phyloP scores from a whole-genome alignment of 2,797 vertebrate genomes.

The Peromyscus attwateri region DNA sequence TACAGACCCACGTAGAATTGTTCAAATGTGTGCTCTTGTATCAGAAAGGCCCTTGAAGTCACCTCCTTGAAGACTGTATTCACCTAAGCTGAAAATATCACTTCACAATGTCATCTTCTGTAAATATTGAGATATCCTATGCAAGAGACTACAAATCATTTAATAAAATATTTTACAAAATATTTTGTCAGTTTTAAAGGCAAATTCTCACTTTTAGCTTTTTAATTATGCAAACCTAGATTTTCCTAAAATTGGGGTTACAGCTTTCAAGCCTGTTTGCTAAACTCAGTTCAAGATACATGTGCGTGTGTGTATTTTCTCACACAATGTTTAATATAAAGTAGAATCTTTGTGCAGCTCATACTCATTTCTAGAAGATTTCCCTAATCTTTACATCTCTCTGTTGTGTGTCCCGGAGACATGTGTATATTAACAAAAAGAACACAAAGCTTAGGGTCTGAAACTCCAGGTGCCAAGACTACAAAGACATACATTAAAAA shows the following conservation, averaged over 20 bases:
- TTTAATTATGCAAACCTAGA: background rate
- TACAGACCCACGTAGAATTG: background rate
- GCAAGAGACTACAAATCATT: background rate
- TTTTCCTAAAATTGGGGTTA: slow-evolving; percentile 37
- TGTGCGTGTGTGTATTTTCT: background rate
- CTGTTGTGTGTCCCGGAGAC: background rate
- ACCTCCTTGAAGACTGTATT: background rate
- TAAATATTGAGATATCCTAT: background rate
- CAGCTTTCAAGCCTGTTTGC: slow-evolving; percentile 35
- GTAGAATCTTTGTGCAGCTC: background rate
- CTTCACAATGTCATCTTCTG: background rate
- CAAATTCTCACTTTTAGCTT: slow-evolving; percentile 26
- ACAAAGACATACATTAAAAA: background rate
- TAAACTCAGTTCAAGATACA: background rate
- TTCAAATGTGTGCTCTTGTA: slow-evolving; percentile 33
- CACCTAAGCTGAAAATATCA: slow-evolving; percentile 48
- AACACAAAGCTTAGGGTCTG: background rate
- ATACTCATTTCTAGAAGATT: background rate
- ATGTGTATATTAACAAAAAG: background rate
- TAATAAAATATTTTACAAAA: slow-evolving; percentile 16
- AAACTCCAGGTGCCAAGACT: background rate
- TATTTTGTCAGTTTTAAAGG: slow-evolving; percentile 22
- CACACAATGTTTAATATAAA: background rate
- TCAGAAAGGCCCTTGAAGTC: slow-evolving; percentile 15
- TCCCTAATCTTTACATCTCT: background rate